Evolutionary conservation across 2,113 vertebrate species (phyloP).

Genomic region (Archocentrus centrarchus): DNA sequence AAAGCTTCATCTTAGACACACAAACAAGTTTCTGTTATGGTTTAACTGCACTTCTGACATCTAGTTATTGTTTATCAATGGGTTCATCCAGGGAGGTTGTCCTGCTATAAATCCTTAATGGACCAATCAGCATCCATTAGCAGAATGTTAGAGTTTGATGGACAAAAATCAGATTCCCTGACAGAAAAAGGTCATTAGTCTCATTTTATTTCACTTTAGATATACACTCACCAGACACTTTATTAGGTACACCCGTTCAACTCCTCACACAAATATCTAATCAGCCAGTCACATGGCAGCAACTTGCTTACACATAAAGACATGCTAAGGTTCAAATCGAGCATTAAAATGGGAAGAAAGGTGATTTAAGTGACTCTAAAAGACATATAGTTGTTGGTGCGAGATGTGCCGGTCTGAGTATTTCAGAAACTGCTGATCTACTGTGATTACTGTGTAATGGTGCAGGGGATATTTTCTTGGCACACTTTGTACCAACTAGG

Average conservation of each 20-base stretch:
- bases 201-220: background rate
- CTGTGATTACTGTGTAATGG: rapidly evolving
- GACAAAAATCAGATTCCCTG: no score
- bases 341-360: background rate
- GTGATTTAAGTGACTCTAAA: no score
- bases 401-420: background rate
- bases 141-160: background rate
- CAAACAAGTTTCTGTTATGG: rapidly evolving
- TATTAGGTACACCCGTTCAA: background rate
- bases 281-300: background rate
- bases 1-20: background rate
- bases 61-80: rapidly evolving
- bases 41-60: background rate
- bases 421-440: background rate
- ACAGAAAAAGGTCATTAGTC: no score
- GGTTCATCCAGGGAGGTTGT: background rate
- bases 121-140: background rate
- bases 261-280: background rate
- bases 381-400: background rate
- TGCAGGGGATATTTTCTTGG: background rate
- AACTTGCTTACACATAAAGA: background rate
- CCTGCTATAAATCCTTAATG: background rate
- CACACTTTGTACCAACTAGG: background rate
- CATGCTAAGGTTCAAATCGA: background rate
- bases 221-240: background rate